Base-by-base conservation (phyloP, 2,113 vertebrate species). In the Pygoscelis antarcticus region DNA sequence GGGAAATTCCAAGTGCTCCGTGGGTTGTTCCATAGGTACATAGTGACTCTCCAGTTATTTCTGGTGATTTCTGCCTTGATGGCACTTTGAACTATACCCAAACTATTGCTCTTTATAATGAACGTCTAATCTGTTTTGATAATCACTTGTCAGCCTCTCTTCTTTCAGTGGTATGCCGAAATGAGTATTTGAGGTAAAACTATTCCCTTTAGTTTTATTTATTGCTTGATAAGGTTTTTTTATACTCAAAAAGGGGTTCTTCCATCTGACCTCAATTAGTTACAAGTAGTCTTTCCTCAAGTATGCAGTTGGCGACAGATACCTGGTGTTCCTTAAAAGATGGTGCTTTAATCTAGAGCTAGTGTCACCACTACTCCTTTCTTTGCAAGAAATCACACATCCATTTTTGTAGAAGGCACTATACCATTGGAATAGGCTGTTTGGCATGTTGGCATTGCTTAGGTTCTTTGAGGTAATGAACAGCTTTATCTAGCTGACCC, bases 41-140 rank as follows among this genome's bases (percentile, higher is more conserved):
- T 44, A 75, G 74, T 55, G 62, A 81, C 60, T 96, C 86, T 91
- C 69, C 82, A 86, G 10, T 96, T 91, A 78, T n/a, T 75, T 96
- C 66, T 38, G 13, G n/a, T 68, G 55, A 74, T 79, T 76, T 65
- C 55, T 83, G 51, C n/a, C 49, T 95, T 60, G 72, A n/a, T 69
- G 47, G 61, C 54, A 83, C 17, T 74, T 84, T 64, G 49, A 89
- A 75, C 32, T 84, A 40, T 57, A 54, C 32, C 8, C 10, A 44
- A 47, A 16, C 7, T 86, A 27, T 38, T 83, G 11, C 90, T 96
- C 4, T 57, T 54, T 74, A 7, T 19, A 62, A 9, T 61, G 22
- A 69, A 70, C 32, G 38, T n/a, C 36, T 93, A 29, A 20, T 93
- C 51, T 61, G 70, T 86, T 60, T 76, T 60, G 29, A 34, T 68